phyloP scores from a whole-genome alignment of 2,888 invertebrate genomes.

The Parapristionchus giblindavisi region DNA sequence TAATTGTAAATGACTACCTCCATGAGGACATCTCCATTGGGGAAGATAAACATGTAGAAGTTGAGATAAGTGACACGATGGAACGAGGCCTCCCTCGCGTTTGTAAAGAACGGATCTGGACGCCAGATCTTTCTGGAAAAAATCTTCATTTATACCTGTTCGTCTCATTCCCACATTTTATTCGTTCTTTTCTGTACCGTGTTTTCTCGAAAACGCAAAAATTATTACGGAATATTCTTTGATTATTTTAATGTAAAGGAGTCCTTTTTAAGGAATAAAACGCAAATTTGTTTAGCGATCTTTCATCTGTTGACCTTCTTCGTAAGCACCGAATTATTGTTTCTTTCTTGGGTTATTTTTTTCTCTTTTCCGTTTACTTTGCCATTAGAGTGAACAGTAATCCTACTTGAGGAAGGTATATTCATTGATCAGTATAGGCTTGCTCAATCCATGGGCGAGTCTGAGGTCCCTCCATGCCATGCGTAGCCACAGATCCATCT shows the following conservation, averaged over 20 bases:
- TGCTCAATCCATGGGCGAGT: conserved; percentile 62
- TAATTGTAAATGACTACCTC: conserved; percentile 58
- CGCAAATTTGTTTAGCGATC: too few species aligned
- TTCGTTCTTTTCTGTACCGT: not conserved
- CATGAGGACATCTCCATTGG: conserved; percentile 65
- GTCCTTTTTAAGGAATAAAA: too few species aligned
- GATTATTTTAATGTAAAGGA: too few species aligned
- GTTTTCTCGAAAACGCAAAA: not conserved
- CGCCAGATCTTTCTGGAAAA: conserved; percentile 54
- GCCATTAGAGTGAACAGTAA: not conserved
- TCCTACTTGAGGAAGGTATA: conserved; percentile 53
- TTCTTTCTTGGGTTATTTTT: too few species aligned
- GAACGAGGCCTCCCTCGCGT: conserved; percentile 61
- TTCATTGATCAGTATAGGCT: conserved; percentile 66
- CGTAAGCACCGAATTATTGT: too few species aligned
- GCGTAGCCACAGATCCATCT: conserved; percentile 66
- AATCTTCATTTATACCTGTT: conserved; percentile 1
- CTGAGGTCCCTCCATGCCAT: conserved; percentile 68
- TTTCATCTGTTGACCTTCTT: too few species aligned
- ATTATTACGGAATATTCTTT: not conserved
- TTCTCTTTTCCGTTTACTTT: too few species aligned
- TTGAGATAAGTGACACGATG: conserved; percentile 66
- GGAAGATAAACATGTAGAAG: conserved; percentile 66
- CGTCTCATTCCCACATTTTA: not conserved
- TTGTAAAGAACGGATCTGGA: conserved; percentile 59